Evolutionary conservation across 2,113 vertebrate species (phyloP).

Genomic region (Xiphorhynchus elegans): DNA sequence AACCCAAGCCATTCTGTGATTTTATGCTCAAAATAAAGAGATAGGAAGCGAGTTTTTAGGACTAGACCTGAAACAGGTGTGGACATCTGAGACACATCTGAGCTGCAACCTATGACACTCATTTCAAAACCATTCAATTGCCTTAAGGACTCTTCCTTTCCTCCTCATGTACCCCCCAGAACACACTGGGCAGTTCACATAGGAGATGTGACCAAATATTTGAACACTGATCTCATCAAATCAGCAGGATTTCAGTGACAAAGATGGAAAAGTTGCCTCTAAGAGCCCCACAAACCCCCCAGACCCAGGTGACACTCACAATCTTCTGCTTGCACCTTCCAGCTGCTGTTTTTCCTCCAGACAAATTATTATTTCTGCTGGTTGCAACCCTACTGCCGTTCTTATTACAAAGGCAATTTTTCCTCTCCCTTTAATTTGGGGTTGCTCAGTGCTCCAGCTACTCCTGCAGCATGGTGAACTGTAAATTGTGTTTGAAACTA

Average conservation of each 20-base stretch:
- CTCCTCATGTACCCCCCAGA: not conserved
- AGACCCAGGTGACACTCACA: not conserved
- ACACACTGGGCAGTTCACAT: not conserved
- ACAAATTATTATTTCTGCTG: not conserved
- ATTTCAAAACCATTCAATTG: not conserved
- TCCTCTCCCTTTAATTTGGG: conserved; percentile 46
- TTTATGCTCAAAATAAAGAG: not conserved
- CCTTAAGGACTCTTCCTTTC: not conserved
- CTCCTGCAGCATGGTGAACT: not conserved
- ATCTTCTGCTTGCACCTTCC: not conserved
- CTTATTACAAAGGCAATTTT: conserved; percentile 24
- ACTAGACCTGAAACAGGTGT: not conserved
- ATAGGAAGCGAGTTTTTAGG: fast-evolving
- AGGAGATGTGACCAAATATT: not conserved
- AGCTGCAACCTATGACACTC: not conserved
- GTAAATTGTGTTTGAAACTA: conserved; percentile 34
- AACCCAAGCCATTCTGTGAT: not conserved
- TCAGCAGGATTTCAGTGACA: not conserved
- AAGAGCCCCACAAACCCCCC: not conserved
- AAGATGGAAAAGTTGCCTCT: not conserved
- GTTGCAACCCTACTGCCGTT: not conserved
- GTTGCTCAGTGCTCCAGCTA: conserved; percentile 3
- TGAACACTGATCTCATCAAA: fast-evolving
- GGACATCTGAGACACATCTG: not conserved
- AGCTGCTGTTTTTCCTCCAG: not conserved